phyloP scores from a whole-genome alignment of 2,888 invertebrate species.

The Patella pellucida region DNA sequence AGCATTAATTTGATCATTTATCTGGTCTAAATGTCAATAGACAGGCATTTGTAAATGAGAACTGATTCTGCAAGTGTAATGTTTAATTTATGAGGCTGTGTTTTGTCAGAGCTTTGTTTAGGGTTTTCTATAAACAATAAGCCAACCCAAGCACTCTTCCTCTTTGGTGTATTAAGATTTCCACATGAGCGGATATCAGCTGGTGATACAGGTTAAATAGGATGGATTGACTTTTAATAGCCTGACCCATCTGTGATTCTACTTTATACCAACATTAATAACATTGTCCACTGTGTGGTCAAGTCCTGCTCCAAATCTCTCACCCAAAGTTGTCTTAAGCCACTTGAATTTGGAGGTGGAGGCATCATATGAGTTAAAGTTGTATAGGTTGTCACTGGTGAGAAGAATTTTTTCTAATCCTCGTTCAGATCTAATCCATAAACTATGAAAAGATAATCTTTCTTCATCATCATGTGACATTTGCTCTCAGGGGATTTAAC shows the following conservation, averaged over 20 bases:
- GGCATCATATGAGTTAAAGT: too few species aligned
- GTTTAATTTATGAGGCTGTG: background rate
- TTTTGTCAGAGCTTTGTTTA: background rate
- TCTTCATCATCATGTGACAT: slow-evolving; percentile 6
- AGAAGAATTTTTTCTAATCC: too few species aligned
- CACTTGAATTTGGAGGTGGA: too few species aligned
- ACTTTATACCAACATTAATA: slow-evolving; percentile 1
- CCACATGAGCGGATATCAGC: background rate
- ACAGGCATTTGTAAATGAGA: too few species aligned
- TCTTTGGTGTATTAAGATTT: background rate
- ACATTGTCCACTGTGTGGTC: background rate
- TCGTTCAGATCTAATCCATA: too few species aligned
- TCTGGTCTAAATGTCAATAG: too few species aligned
- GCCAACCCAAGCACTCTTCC: too few species aligned
- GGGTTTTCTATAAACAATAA: background rate
- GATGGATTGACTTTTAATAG: slow-evolving; percentile 4
- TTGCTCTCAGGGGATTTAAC: slow-evolving; percentile 7
- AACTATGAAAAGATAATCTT: background rate
- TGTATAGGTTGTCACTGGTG: too few species aligned
- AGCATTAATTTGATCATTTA: too few species aligned
- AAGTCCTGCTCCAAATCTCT: background rate
- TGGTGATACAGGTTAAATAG: background rate
- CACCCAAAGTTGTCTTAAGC: too few species aligned
- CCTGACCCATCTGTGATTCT: slow-evolving; percentile 1
- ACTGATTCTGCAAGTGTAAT: slow-evolving; percentile 3